Evolutionary conservation across 2,797 vertebrate species (phyloP).

Genomic region (Pantherophis alleghaniensis): DNA sequence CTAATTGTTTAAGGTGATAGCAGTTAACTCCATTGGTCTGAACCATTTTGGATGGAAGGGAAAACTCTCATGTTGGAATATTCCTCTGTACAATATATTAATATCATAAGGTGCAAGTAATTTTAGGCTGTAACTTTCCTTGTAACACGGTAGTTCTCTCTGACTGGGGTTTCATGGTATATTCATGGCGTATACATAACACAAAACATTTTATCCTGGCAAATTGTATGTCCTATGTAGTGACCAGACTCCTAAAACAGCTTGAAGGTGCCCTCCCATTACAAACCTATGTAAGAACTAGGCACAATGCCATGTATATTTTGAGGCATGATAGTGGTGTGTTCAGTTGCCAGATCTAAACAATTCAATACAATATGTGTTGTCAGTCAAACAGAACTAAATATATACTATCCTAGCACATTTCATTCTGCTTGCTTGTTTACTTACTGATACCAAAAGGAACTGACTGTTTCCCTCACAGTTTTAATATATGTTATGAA

Average conservation of each 20-base stretch:
- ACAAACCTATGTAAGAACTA: background rate
- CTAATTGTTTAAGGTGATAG: background rate
- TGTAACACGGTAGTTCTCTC: background rate
- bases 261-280: background rate
- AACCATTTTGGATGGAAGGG: background rate
- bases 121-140: fast-evolving
- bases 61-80: background rate
- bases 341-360: background rate
- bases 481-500: background rate
- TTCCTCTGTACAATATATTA: background rate
- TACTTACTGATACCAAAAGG: background rate
- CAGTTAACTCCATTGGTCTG: background rate
- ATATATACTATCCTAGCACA: background rate
- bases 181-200: background rate
- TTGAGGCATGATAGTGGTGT: background rate
- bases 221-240: background rate
- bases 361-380: background rate
- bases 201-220: background rate
- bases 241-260: background rate
- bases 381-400: background rate
- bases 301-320: background rate
- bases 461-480: background rate
- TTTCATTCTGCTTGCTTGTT: background rate
- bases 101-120: background rate
- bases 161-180: background rate